Evolutionary conservation across 2,113 vertebrate species (phyloP).

Genomic region (Strix uralensis): DNA sequence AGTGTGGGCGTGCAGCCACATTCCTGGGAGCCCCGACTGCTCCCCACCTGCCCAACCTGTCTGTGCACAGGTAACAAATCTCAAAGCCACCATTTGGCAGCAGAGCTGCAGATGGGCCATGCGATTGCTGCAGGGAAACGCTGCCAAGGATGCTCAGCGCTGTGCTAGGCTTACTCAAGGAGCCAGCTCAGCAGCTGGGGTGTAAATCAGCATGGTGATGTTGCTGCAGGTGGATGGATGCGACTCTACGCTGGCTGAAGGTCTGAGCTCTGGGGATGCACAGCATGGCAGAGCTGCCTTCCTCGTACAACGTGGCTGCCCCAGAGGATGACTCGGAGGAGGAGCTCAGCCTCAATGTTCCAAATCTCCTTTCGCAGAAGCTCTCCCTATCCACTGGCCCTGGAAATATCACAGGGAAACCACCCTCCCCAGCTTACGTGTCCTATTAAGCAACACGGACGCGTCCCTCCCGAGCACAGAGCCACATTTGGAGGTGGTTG

Average conservation of each 20-base stretch:
- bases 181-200: neutral
- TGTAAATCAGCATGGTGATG: neutral
- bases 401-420: neutral
- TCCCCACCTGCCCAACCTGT: neutral
- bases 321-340: neutral
- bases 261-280: neutral
- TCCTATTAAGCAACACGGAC: slow-evolving; percentile 2
- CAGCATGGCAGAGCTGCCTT: neutral
- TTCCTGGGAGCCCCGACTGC: slow-evolving; percentile 12
- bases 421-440: neutral
- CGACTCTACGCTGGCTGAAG: fast-evolving
- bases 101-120: neutral
- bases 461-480: neutral
- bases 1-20: neutral
- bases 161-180: neutral
- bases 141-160: slow-evolving; percentile 4
- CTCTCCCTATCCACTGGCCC: neutral
- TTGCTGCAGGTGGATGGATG: neutral
- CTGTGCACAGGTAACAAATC: neutral
- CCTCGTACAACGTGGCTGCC: too few species aligned
- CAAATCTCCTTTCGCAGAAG: neutral
- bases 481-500: neutral
- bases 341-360: neutral
- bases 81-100: neutral
- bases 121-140: fast-evolving